These are phyloP conservation scores for Acanthurus leucopareius DNA, from an alignment of 2,797 vertebrate species.

Conservation along the genomic window DNA sequence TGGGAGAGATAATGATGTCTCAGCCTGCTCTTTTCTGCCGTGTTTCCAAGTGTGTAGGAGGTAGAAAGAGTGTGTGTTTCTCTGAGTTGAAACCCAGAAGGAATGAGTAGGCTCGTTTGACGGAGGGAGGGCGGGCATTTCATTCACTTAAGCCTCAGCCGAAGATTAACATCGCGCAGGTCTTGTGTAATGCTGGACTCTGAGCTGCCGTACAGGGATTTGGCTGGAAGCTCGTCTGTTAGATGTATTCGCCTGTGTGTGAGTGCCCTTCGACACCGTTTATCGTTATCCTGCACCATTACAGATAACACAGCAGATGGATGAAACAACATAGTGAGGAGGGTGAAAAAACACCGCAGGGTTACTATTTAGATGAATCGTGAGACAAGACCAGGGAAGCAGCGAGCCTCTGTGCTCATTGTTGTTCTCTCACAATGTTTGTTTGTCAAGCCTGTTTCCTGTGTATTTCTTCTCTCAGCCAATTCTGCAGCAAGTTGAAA, in stretches of 20 bases:
- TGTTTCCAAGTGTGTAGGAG: slow-evolving; percentile 70
- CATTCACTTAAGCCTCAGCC: slow-evolving; percentile 74
- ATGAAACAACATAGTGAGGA: slow-evolving; percentile 43
- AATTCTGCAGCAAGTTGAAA: slow-evolving; percentile 24
- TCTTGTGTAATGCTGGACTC: slow-evolving; percentile 76
- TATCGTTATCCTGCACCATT: slow-evolving; percentile 51
- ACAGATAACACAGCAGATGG: slow-evolving; percentile 57
- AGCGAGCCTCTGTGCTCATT: slow-evolving; percentile 14
- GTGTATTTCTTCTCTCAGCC: not conserved
- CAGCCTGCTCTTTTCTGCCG: slow-evolving; percentile 60
- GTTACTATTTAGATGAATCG: slow-evolving; percentile 43
- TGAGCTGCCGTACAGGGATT: slow-evolving; percentile 65
- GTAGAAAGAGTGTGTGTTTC: slow-evolving; percentile 66
- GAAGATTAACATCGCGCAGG: slow-evolving; percentile 72
- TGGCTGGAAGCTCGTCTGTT: slow-evolving; percentile 62
- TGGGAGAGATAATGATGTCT: slow-evolving; percentile 66
- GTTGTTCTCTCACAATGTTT: slow-evolving; percentile 24
- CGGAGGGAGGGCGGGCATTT: slow-evolving; percentile 49
- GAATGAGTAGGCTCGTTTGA: slow-evolving; percentile 55
- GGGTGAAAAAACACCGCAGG: not conserved
- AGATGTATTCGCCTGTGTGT: slow-evolving; percentile 48
- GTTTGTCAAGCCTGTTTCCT: slow-evolving; percentile 17
- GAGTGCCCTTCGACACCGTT: slow-evolving; percentile 61
- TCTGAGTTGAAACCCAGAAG: slow-evolving; percentile 62
- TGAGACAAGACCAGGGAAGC: slow-evolving; percentile 1